Base-by-base conservation (phyloP, 2,888 invertebrate genomes). In the Spisula solida region DNA sequence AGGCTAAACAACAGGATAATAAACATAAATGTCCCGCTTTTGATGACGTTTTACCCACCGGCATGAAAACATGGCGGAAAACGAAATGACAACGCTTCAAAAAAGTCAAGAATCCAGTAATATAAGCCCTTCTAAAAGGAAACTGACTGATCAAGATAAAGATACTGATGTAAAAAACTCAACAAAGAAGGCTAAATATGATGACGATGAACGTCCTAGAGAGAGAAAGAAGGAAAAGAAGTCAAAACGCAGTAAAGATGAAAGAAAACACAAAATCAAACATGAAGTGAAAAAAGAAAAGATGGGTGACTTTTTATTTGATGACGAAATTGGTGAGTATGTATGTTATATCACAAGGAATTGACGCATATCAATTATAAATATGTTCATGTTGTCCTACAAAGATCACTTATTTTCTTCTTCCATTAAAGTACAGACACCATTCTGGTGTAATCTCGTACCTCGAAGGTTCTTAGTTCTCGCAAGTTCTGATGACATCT, bases 61-160 rank as follows among this genome's bases (percentile, higher is more conserved):
- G 85, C 81, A 80, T 85, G 83, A 85, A 84, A 92, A 79, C 70
- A 93, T 93, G 93, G 93, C 93, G 89, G 92, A 92, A 70, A 87
- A 89, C 88, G 85, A 87, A 87, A 81, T 78, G 82, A 66, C 70
- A n/a, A 81, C 85, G 55, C 85, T 85, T 34, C 56, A n/a, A n/a
- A 70, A 88, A 83, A 85, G 34, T 34, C 66, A 85, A 18, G 78
- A 29, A 78, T 70, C 66, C 16, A 81, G 60, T 16, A 80, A 88
- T 66, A 83, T 87, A 56, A 84, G 89, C 60, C 86, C 88, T 47
- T 66, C 70, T 0, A 92, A 93, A 86, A 88, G 92, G 55, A 88
- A 88, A 83, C 12, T 70, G 56, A 82, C 56, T n/a, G 88, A 84
- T 18, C 56, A 60, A 31, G 81, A 81, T 34, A 16, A 20, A 18